These are phyloP conservation scores for Zenarchopterus dispar DNA, from an alignment of 2,797 vertebrate genomes.

Conservation along the genomic window DNA sequence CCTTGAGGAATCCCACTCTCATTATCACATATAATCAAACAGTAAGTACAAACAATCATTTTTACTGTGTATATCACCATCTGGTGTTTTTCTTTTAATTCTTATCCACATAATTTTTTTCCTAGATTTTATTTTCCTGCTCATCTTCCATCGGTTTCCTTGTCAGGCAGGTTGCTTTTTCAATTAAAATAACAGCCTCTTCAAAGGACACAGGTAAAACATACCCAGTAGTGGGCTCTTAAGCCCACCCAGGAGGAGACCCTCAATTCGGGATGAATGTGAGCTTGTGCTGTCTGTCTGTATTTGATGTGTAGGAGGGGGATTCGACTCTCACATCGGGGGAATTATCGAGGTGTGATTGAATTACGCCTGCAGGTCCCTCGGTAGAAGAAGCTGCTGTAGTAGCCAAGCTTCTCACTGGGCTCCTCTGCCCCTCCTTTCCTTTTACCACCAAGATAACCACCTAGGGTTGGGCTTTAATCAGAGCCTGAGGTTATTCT, in stretches of 20 bases:
- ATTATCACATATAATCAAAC: conserved; percentile 84
- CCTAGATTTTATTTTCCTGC: conserved; percentile 2
- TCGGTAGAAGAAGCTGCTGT: conserved; percentile 47
- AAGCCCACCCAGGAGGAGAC: conserved; percentile 71
- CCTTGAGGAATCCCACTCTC: conserved; percentile 78
- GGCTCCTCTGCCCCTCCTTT: conserved; percentile 5
- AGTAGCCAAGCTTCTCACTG: conserved; percentile 19
- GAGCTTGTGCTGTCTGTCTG: conserved; percentile 62
- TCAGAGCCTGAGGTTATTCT: conserved; percentile 63
- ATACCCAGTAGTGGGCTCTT: conserved; percentile 61
- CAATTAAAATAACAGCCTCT: conserved; percentile 75
- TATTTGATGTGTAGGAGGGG: conserved; percentile 50
- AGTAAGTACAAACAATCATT: conserved; percentile 82
- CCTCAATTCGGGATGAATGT: conserved; percentile 61
- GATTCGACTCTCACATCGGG: conserved; percentile 61
- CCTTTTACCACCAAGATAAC: conserved; percentile 44
- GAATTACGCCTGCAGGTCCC: conserved; percentile 65
- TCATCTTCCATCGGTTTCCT: conserved; percentile 51
- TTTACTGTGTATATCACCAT: conserved; percentile 78
- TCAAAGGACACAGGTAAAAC: conserved; percentile 66
- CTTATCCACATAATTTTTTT: conserved; percentile 23
- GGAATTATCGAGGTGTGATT: conserved; percentile 78
- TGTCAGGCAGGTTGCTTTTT: conserved; percentile 68
- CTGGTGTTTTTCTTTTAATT: conserved; percentile 76
- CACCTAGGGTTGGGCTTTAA: conserved; percentile 56